phyloP scores from a whole-genome alignment of 2,113 vertebrate genomes.

The Lynx canadensis region DNA sequence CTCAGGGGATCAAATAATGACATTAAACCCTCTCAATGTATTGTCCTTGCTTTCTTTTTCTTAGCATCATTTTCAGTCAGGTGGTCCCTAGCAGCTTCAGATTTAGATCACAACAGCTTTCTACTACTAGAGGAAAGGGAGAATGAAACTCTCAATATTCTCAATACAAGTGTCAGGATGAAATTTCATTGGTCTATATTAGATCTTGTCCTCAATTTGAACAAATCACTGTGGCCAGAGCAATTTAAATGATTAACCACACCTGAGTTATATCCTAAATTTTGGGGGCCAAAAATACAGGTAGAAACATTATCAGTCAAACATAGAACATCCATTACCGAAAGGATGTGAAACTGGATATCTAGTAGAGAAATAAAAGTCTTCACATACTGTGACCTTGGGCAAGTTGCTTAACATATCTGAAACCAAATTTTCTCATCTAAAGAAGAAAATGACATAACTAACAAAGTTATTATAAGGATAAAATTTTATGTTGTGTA shows the following conservation, averaged over 20 bases:
- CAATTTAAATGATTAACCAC: not conserved
- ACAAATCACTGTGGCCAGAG: not conserved
- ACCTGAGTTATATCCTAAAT: not conserved
- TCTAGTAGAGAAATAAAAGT: not conserved
- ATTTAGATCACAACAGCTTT: not conserved
- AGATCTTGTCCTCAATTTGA: not conserved
- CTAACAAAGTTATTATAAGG: not conserved
- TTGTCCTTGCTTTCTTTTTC: not conserved
- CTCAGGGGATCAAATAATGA: not conserved
- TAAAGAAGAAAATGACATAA: conserved; percentile 12
- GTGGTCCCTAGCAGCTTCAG: not conserved
- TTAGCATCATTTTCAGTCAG: not conserved
- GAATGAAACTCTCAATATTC: not conserved
- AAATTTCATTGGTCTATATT: not conserved
- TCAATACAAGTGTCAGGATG: not conserved
- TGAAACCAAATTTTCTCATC: not conserved
- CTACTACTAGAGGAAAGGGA: not conserved
- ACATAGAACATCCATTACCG: not conserved
- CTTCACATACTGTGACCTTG: not conserved
- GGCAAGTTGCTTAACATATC: not conserved
- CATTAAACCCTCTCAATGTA: not conserved
- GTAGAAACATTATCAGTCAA: not conserved
- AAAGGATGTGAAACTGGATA: not conserved
- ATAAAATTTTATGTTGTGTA: not conserved
- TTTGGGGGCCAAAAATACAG: not conserved